These are phyloP conservation scores for Craterocephalus amniculus DNA, from an alignment of 2,797 vertebrate genomes.

Conservation along the genomic window DNA sequence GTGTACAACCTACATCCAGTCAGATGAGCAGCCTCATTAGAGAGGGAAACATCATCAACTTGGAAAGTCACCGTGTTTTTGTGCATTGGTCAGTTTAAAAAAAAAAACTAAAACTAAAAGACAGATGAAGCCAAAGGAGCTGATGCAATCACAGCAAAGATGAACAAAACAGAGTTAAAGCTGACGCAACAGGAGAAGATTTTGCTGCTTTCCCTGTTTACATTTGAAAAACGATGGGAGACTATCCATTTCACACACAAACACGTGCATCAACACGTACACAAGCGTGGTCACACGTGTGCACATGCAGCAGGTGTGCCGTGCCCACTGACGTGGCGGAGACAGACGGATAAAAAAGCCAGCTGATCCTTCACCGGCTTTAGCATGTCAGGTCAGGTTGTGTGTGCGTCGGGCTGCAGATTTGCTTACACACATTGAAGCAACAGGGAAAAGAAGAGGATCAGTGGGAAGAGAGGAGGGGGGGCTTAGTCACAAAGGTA, in stretches of 20 bases:
- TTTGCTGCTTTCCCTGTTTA: conserved; percentile 28
- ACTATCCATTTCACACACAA: conserved; percentile 1
- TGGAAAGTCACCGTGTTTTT: conserved; percentile 14
- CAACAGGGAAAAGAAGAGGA: conserved; percentile 2
- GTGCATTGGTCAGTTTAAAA: conserved; percentile 5
- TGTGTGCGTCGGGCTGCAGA: conserved; percentile 15
- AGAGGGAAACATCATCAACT: conserved; percentile 19
- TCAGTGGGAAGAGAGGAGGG: neutral
- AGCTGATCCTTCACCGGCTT: conserved; percentile 56
- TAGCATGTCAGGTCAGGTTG: conserved; percentile 42
- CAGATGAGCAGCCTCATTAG: conserved; percentile 16
- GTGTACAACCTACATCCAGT: neutral
- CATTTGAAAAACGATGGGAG: conserved; percentile 21
- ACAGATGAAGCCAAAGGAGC: neutral
- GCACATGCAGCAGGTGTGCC: conserved; percentile 24
- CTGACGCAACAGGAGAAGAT: neutral
- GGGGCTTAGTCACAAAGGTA: conserved; percentile 3
- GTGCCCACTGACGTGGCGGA: conserved; percentile 18
- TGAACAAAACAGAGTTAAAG: conserved; percentile 17
- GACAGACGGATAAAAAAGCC: conserved; percentile 34
- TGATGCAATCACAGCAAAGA: conserved; percentile 12
- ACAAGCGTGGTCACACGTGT: conserved; percentile 34
- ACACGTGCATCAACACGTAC: conserved; percentile 19
- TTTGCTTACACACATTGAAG: conserved; percentile 1
- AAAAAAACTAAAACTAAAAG: neutral